Conservation (phyloP, 2,888 invertebrate species). For the Melitaea athalia region DNA sequence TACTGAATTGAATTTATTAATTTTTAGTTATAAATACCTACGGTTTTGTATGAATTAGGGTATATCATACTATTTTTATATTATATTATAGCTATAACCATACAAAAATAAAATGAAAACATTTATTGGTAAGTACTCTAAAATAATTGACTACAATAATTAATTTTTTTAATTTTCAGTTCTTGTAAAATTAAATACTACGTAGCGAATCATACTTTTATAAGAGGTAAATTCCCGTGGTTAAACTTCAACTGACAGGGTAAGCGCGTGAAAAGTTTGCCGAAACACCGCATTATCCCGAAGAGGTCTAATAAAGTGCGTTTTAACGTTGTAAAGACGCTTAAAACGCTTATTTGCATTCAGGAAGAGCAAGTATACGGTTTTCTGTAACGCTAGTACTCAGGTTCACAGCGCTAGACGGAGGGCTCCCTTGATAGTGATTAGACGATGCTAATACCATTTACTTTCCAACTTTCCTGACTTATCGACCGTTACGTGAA, state of each 20-base stretch:
- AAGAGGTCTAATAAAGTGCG: conserved; percentile 30
- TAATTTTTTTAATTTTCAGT: too few species aligned
- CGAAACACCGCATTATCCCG: conserved; percentile 21
- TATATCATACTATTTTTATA: too few species aligned
- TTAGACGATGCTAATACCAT: conserved; percentile 81
- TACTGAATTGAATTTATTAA: too few species aligned
- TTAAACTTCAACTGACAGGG: conserved; percentile 3
- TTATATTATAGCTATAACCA: too few species aligned
- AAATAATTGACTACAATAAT: too few species aligned
- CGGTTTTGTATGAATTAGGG: too few species aligned
- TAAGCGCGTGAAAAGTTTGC: conserved; percentile 26
- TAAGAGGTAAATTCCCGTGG: not conserved
- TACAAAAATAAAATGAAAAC: too few species aligned
- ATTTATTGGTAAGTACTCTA: too few species aligned
- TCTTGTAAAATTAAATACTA: not conserved
- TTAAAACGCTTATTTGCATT: conserved; percentile 33
- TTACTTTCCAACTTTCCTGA: conserved; percentile 79
- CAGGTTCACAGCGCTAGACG: conserved; percentile 38
- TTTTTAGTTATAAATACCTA: too few species aligned
- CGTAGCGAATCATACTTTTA: not conserved
- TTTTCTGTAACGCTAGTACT: conserved; percentile 28
- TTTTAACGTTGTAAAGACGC: conserved; percentile 24
- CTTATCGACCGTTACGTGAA: conserved; percentile 75
- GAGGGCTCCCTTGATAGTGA: conserved; percentile 78
- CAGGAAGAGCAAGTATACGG: conserved; percentile 20